A percentile compares a stretch with the other conserved stretches of the same genome.
These are phyloP conservation scores for Nycticebus coucang DNA, from an alignment of 2,113 vertebrate genomes.

Conservation along the genomic window DNA sequence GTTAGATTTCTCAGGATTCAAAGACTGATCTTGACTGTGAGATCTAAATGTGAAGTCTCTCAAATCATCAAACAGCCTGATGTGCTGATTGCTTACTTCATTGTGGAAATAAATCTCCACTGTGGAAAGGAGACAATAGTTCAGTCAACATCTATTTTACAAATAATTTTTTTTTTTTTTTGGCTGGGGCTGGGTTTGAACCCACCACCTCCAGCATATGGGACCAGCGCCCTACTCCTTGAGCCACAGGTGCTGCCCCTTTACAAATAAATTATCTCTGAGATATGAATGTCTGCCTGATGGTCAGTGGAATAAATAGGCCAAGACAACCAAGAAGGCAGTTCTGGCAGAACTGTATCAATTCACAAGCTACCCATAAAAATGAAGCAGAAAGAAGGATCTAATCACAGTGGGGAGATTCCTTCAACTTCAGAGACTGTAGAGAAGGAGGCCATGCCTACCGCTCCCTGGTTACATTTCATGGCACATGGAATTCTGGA, in stretches of 20 bases:
- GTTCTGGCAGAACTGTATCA: background rate
- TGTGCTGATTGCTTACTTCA: background rate
- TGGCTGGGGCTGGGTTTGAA: too few relatives aligned
- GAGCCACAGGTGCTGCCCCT: too few relatives aligned
- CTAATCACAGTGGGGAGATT: too few relatives aligned
- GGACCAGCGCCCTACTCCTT: too few relatives aligned
- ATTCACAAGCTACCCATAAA: background rate
- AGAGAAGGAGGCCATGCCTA: background rate
- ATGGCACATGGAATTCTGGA: background rate
- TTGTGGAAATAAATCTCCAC: background rate
- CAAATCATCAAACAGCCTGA: background rate
- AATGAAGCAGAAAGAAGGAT: background rate
- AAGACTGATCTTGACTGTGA: accelerated
- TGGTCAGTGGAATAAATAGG: background rate
- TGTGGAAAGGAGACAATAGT: background rate
- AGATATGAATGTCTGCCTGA: background rate
- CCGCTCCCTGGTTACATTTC: background rate
- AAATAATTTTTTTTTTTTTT: too few relatives aligned
- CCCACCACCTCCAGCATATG: too few relatives aligned
- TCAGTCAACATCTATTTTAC: background rate
- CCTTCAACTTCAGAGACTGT: background rate
- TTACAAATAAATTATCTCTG: background rate
- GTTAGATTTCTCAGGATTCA: accelerated
- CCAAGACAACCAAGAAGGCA: background rate
- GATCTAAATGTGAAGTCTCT: background rate